phyloP scores from a whole-genome alignment of 2,113 vertebrate genomes.

The Solenodon paradoxus region DNA sequence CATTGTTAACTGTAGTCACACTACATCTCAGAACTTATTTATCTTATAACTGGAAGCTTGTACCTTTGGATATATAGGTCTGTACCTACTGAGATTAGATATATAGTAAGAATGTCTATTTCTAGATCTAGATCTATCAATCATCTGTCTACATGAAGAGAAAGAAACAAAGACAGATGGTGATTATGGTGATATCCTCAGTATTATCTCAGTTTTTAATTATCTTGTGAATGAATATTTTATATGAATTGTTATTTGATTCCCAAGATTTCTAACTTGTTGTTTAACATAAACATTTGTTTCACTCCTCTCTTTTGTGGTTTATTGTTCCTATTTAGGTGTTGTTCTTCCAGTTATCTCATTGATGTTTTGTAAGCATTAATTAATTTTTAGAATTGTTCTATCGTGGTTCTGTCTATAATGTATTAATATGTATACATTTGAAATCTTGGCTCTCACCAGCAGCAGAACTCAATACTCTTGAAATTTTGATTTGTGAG shows the following conservation, averaged over 20 bases:
- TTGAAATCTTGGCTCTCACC: background rate
- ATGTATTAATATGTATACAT: background rate
- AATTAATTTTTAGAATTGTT: background rate
- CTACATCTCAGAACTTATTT: background rate
- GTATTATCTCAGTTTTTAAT: background rate
- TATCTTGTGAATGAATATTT: background rate
- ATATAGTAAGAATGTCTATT: background rate
- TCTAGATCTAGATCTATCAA: too few relatives aligned
- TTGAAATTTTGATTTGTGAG: background rate
- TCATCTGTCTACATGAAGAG: too few relatives aligned
- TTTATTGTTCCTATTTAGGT: background rate
- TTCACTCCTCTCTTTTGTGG: background rate
- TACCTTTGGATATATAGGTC: background rate
- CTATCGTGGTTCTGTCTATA: background rate
- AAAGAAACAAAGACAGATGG: background rate
- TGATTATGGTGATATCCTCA: background rate
- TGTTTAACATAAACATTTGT: background rate
- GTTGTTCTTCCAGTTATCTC: background rate
- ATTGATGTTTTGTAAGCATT: background rate
- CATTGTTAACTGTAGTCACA: background rate
- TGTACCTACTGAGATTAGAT: background rate
- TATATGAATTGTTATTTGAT: background rate
- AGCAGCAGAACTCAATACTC: background rate
- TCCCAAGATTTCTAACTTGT: background rate
- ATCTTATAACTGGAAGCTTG: too few relatives aligned